phyloP scores from a whole-genome alignment of 2,797 vertebrate species.

The Rhynchonycteris naso region DNA sequence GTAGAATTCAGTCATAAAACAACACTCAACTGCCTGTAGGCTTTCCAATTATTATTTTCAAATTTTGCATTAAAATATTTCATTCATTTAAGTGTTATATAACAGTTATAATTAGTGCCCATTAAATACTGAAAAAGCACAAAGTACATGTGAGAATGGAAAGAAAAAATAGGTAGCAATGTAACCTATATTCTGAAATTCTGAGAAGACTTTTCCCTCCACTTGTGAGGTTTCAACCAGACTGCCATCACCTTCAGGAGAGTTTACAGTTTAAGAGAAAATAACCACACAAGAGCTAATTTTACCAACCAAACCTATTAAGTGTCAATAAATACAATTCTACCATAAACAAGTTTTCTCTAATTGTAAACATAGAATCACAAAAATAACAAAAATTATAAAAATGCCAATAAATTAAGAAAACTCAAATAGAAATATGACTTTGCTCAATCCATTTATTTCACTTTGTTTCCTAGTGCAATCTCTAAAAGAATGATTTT shows the following conservation, averaged over 20 bases:
- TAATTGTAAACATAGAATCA: not conserved
- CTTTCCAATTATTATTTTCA: not conserved
- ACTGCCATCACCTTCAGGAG: not conserved
- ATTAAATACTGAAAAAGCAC: conserved; percentile 10
- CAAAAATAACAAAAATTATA: not conserved
- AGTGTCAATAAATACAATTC: not conserved
- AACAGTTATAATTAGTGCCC: not conserved
- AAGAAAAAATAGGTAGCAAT: not conserved
- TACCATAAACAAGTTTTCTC: not conserved
- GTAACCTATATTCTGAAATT: not conserved
- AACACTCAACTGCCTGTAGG: not conserved
- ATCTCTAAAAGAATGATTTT: not conserved
- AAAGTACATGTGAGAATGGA: not conserved
- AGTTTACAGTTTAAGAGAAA: not conserved
- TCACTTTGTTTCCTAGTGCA: conserved; percentile 17
- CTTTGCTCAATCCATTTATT: not conserved
- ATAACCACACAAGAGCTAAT: not conserved
- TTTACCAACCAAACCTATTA: not conserved
- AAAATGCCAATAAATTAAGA: no score
- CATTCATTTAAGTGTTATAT: not conserved
- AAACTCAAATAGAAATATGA: conserved; percentile 21
- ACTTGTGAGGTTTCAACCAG: not conserved
- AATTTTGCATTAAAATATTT: conserved; percentile 24
- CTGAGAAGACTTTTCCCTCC: not conserved
- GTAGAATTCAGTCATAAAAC: not conserved